phyloP scores from a whole-genome alignment of 2,113 vertebrate genomes.

The Abramis brama region DNA sequence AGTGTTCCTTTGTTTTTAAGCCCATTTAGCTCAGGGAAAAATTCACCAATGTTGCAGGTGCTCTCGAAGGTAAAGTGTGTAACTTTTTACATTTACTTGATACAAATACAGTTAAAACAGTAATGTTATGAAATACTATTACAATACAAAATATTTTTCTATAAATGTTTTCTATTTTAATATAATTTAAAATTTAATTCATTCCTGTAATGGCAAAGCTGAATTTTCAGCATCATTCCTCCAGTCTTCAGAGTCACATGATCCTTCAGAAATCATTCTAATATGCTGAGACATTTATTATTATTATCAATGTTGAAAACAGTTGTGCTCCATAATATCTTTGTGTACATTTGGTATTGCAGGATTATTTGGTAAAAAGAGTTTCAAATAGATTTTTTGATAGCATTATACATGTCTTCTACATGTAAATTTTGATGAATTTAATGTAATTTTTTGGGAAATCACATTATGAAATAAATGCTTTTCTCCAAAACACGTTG shows the following conservation, averaged over 20 bases:
- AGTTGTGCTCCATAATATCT: background rate
- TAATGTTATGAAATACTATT: background rate
- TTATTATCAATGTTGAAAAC: background rate
- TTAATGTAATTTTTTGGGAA: too few relatives aligned
- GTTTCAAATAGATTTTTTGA: background rate
- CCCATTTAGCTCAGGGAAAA: background rate
- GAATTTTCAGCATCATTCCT: background rate
- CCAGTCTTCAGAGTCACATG: background rate
- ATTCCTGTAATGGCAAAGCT: background rate
- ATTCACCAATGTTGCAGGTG: background rate
- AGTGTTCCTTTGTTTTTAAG: constrained; percentile 8
- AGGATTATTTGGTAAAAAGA: background rate
- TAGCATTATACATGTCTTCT: background rate
- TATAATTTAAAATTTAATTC: background rate
- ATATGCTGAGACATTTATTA: background rate
- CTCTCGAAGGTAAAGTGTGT: background rate
- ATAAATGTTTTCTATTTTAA: background rate
- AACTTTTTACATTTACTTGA: background rate
- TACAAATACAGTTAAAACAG: background rate
- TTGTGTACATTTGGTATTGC: background rate
- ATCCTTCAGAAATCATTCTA: background rate
- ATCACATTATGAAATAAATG: too few relatives aligned
- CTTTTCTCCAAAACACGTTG: too few relatives aligned
- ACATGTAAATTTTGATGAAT: background rate
- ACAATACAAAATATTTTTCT: background rate